Conservation (phyloP, 1,140 invertebrate species). For the Pissodes strobi region DNA sequence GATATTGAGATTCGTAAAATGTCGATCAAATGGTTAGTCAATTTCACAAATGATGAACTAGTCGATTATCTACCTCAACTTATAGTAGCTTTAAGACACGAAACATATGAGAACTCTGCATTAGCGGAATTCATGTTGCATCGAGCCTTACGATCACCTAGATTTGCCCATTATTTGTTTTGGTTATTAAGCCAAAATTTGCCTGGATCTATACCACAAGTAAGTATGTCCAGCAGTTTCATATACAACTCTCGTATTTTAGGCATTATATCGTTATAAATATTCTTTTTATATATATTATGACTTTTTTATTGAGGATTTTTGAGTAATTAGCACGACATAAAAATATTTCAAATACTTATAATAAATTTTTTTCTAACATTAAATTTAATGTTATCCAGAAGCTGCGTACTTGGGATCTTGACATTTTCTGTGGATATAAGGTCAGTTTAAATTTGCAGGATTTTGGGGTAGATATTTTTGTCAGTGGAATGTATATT, state of each 20-base stretch:
- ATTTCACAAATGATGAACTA: slow-evolving; percentile 83
- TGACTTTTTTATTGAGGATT: too few species aligned
- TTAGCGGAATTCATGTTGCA: slow-evolving; percentile 82
- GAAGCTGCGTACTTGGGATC: slow-evolving; percentile 11
- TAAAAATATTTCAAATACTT: too few species aligned
- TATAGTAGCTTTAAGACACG: slow-evolving; percentile 91
- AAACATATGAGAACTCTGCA: slow-evolving; percentile 88
- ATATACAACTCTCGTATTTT: too few species aligned
- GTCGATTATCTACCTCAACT: slow-evolving; percentile 92
- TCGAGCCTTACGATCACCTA: slow-evolving; percentile 80
- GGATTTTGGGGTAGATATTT: too few species aligned
- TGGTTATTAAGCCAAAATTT: slow-evolving; percentile 86
- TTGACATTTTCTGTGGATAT: slow-evolving; percentile 15
- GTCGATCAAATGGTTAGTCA: slow-evolving; percentile 81
- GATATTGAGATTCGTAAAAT: slow-evolving; percentile 84
- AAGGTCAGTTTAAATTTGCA: slow-evolving; percentile 29
- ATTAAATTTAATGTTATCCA: neutral
- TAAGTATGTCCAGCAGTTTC: too few species aligned
- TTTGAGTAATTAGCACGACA: too few species aligned
- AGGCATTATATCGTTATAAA: slow-evolving; percentile 6
- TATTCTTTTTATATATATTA: neutral
- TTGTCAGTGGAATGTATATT: too few species aligned
- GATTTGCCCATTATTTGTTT: slow-evolving; percentile 92
- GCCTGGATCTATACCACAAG: slow-evolving; percentile 72
- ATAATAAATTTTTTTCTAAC: too few species aligned